These are phyloP conservation scores for Melanophora roralis DNA, from an alignment of 2,888 invertebrate genomes.

Conservation along the genomic window DNA sequence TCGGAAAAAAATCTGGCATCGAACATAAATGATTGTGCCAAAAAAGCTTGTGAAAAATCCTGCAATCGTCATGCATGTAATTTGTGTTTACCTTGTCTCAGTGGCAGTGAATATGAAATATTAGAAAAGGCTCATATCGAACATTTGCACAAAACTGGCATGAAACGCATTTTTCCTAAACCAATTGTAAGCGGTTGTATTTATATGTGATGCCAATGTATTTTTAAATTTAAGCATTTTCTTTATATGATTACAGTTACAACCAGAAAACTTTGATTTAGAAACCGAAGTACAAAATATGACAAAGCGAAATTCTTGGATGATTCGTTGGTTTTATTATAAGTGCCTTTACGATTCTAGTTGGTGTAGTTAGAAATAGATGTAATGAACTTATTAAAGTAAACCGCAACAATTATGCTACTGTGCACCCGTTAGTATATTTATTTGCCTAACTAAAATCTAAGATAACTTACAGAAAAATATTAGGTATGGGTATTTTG, in stretches of 20 bases:
- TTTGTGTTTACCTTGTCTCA: slow-evolving; percentile 88
- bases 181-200: slow-evolving; percentile 77
- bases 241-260: slow-evolving; percentile 62
- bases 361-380: slow-evolving; percentile 81
- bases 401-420: no score
- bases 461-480: no score
- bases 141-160: slow-evolving; percentile 87
- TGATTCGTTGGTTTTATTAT: slow-evolving; percentile 91
- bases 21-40: slow-evolving; percentile 83
- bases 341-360: slow-evolving; percentile 88
- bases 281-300: slow-evolving; percentile 79
- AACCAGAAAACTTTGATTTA: slow-evolving; percentile 69
- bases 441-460: no score
- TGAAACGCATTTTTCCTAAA: slow-evolving; percentile 89
- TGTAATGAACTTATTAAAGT: no score
- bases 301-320: slow-evolving; percentile 84
- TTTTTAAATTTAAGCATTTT: not conserved
- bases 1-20: slow-evolving; percentile 88
- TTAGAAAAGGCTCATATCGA: slow-evolving; percentile 87
- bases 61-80: slow-evolving; percentile 85
- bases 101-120: slow-evolving; percentile 79
- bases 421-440: no score
- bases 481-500: no score
- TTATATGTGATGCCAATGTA: not conserved
- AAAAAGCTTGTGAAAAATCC: slow-evolving; percentile 79